Conservation (phyloP, 2,113 vertebrate genomes). For the Callorhinus ursinus region DNA sequence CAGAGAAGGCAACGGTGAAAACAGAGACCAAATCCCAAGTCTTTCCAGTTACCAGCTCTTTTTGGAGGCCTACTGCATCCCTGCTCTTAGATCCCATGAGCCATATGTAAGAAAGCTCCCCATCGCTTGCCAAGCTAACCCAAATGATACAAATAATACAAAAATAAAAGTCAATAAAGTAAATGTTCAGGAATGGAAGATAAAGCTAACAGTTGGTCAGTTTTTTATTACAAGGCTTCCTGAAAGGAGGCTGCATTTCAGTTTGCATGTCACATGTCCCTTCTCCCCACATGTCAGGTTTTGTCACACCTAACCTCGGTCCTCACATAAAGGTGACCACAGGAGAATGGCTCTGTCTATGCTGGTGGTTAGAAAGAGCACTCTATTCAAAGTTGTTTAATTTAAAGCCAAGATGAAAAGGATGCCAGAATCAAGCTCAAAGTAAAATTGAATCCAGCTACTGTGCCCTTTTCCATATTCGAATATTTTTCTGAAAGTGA, state of each 20-base stretch:
- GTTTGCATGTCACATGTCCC: not conserved
- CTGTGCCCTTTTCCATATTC: not conserved
- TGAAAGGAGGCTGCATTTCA: not conserved
- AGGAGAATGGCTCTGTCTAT: not conserved
- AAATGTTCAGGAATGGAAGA: not conserved
- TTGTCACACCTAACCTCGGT: not conserved
- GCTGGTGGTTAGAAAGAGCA: not conserved
- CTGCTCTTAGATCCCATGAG: not conserved
- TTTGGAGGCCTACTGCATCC: not conserved
- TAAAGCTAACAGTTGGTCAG: not conserved
- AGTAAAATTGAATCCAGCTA: slow-evolving; percentile 27
- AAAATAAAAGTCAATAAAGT: not conserved
- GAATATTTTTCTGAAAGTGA: slow-evolving; percentile 37
- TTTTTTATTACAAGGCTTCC: not conserved
- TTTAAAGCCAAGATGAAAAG: not conserved
- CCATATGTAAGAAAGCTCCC: not conserved
- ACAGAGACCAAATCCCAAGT: not conserved
- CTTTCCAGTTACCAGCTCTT: not conserved
- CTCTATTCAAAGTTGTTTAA: not conserved
- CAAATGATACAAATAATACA: not conserved
- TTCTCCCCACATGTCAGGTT: not conserved
- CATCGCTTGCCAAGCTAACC: not conserved
- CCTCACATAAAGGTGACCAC: not conserved
- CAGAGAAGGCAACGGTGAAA: not conserved
- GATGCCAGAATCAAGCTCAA: slow-evolving; percentile 24